Percentiles rank a stretch among this genome's conserved stretches.
phyloP scores from a whole-genome alignment of 1,140 invertebrate genomes.

The Drosophila pallidifrons region DNA sequence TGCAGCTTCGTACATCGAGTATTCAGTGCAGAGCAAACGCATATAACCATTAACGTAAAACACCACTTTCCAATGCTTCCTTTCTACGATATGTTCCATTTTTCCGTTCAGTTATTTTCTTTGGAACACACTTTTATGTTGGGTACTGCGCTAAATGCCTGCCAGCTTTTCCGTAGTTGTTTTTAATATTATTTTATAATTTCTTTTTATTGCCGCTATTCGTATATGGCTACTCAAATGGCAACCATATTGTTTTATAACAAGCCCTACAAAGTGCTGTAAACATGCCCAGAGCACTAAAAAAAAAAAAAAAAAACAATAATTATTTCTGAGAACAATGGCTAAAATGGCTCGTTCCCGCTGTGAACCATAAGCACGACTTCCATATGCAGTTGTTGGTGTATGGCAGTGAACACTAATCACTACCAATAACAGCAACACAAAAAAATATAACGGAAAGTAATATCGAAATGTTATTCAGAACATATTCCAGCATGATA shows the following conservation, averaged over 20 bases:
- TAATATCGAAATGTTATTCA: too few species aligned
- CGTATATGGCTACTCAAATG: slow-evolving; percentile 34
- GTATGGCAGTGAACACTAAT: neutral
- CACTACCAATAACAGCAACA: neutral
- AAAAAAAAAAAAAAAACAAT: neutral
- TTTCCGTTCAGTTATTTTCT: slow-evolving; percentile 14
- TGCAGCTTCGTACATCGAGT: neutral
- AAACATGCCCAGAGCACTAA: slow-evolving; percentile 19
- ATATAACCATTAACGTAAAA: slow-evolving; percentile 77
- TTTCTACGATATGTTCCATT: slow-evolving; percentile 7
- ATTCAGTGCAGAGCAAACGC: slow-evolving; percentile 26
- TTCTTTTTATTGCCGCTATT: slow-evolving; percentile 65
- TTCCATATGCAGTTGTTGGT: neutral
- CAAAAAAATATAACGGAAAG: too few species aligned
- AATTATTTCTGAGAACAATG: slow-evolving; percentile 22
- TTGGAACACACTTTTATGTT: slow-evolving; percentile 51
- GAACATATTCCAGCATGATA: too few species aligned
- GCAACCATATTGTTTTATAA: slow-evolving; percentile 32
- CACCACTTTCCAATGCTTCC: slow-evolving; percentile 38
- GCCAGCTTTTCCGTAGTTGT: slow-evolving; percentile 36
- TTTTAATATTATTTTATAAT: slow-evolving; percentile 80
- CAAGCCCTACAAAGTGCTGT: slow-evolving; percentile 33
- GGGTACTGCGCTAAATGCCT: slow-evolving; percentile 45
- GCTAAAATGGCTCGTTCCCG: slow-evolving; percentile 19
- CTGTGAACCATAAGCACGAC: slow-evolving; percentile 16